Conservation (phyloP, 2,797 vertebrate species). For the Gila robusta region DNA sequence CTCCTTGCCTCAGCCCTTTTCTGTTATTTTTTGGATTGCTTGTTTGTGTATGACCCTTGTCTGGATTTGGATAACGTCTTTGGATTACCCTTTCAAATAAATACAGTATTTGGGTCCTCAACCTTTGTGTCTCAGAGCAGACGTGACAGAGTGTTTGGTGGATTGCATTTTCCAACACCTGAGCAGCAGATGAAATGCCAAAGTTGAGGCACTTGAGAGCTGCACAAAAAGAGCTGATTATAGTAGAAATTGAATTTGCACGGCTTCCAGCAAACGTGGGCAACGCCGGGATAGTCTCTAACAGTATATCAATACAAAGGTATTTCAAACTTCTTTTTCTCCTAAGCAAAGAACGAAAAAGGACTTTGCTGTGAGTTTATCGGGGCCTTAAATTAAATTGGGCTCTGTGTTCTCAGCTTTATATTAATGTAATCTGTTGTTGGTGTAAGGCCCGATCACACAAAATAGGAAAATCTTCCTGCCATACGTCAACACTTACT, state of each 20-base stretch:
- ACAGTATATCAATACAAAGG: neutral
- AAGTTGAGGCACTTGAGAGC: neutral
- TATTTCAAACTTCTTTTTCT: neutral
- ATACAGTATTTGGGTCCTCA: too few species aligned
- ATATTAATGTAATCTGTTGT: neutral
- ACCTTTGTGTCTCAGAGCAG: too few species aligned
- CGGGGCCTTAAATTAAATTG: neutral
- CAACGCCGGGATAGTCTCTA: neutral
- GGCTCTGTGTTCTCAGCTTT: too few species aligned
- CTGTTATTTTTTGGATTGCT: too few species aligned
- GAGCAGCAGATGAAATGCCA: neutral
- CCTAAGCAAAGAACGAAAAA: neutral
- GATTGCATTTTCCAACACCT: neutral
- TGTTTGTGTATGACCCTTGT: too few species aligned
- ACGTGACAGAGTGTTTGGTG: neutral
- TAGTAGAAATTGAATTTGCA: neutral
- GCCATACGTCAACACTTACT: neutral
- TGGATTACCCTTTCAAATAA: too few species aligned
- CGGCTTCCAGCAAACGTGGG: too few species aligned
- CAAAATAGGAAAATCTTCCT: neutral
- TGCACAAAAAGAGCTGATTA: neutral
- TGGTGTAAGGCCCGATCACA: neutral
- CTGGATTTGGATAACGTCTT: too few species aligned
- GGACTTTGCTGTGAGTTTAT: neutral
- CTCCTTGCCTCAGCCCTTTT: too few species aligned